Evolutionary conservation across 2,113 vertebrate genomes (phyloP).

Genomic region (Myiagra hebetior): DNA sequence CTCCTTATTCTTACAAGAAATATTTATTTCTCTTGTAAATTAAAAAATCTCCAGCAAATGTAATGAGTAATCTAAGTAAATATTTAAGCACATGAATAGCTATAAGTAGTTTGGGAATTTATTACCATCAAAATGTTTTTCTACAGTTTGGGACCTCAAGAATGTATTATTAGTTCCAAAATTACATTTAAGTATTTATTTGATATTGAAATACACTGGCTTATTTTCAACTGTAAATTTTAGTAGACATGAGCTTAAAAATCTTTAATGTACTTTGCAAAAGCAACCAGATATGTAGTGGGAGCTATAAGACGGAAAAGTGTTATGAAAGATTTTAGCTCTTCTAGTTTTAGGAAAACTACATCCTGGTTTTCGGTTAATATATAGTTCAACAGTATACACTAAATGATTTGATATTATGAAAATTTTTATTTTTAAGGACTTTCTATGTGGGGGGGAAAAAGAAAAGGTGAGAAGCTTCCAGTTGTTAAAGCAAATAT

Average conservation of each 20-base stretch:
- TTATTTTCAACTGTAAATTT: background rate
- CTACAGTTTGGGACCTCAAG: background rate
- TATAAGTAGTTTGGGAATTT: background rate
- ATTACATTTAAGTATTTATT: background rate
- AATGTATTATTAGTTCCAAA: background rate
- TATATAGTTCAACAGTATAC: background rate
- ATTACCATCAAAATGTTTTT: background rate
- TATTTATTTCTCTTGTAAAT: background rate
- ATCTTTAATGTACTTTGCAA: background rate
- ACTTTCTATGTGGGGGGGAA: rapidly evolving
- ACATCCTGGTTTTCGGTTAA: background rate
- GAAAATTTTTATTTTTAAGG: background rate
- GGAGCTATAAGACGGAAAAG: background rate
- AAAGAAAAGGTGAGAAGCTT: background rate
- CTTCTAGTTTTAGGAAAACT: background rate
- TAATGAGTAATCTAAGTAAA: background rate
- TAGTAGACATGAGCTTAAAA: background rate
- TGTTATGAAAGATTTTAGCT: background rate
- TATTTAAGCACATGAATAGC: background rate
- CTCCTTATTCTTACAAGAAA: background rate
- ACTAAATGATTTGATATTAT: background rate
- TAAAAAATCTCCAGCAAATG: background rate
- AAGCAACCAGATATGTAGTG: background rate
- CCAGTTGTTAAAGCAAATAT: background rate
- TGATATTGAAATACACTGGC: background rate